phyloP scores from a whole-genome alignment of 1,140 invertebrate genomes.

The Planococcus citri region DNA sequence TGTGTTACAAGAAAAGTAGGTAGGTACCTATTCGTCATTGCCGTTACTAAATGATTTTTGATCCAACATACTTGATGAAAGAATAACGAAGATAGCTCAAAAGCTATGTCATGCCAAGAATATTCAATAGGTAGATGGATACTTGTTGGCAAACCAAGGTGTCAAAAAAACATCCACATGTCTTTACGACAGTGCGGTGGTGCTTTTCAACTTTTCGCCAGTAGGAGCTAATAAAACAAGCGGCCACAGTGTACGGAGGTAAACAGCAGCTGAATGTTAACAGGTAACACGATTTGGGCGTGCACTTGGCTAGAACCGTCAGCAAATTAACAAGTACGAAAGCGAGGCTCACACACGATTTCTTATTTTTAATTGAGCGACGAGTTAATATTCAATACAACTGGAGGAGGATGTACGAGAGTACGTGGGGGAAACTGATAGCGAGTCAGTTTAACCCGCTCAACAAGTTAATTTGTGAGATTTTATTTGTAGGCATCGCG shows the following conservation, averaged over 20 bases:
- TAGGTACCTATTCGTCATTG: too few species aligned
- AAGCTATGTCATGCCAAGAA: too few species aligned
- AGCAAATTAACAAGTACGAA: neutral
- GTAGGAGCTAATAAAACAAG: too few species aligned
- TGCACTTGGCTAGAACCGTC: neutral
- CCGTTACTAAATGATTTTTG: too few species aligned
- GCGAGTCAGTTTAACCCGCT: neutral
- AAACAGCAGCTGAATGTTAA: neutral
- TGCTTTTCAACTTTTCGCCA: too few species aligned
- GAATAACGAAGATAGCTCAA: too few species aligned
- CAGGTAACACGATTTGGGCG: slow-evolving; percentile 5
- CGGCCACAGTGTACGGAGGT: neutral
- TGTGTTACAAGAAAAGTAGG: too few species aligned
- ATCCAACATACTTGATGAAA: too few species aligned
- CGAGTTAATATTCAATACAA: neutral
- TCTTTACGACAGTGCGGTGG: too few species aligned
- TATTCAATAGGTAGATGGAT: too few species aligned
- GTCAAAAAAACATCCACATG: too few species aligned
- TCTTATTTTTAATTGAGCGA: neutral
- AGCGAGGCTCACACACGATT: neutral
- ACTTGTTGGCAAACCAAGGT: too few species aligned
- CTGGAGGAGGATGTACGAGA: neutral
- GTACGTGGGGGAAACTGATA: neutral
- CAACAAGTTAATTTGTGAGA: neutral
- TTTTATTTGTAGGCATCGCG: neutral